A percentile compares a stretch with the other conserved stretches of the same genome.
Evolutionary conservation across 2,888 invertebrate species (phyloP).

Genomic region (Argyresthia albistria): DNA sequence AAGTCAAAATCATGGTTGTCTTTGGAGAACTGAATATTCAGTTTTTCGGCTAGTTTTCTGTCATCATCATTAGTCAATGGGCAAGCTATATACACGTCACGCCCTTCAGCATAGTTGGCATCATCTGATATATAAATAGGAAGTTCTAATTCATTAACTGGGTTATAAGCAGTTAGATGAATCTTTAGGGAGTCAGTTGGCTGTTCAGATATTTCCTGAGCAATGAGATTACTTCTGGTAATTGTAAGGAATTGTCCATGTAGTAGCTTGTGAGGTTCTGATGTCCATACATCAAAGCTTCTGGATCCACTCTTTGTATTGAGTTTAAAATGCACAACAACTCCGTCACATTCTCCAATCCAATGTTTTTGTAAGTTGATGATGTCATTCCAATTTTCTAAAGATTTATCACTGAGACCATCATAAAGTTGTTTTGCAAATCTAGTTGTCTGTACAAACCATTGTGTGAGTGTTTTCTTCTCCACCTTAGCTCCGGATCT

Average conservation of each 20-base stretch:
- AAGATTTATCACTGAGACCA: slow-evolving; percentile 77
- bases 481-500: slow-evolving; percentile 96
- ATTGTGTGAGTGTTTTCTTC: slow-evolving; percentile 89
- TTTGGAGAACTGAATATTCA: slow-evolving; percentile 51
- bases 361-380: slow-evolving; percentile 89
- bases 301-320: slow-evolving; percentile 27
- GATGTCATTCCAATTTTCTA: slow-evolving; percentile 89
- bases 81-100: slow-evolving; percentile 81
- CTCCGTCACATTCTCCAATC: slow-evolving; percentile 91
- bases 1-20: slow-evolving; percentile 31
- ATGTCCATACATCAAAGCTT: slow-evolving; percentile 79
- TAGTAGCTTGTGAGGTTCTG: slow-evolving; percentile 79
- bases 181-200: slow-evolving; percentile 17
- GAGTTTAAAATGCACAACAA: slow-evolving; percentile 77
- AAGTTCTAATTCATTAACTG: slow-evolving; percentile 75
- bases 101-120: slow-evolving; percentile 74
- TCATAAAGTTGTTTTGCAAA: slow-evolving; percentile 82
- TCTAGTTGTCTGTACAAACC: slow-evolving; percentile 94
- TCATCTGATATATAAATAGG: slow-evolving; percentile 78
- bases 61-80: slow-evolving; percentile 75
- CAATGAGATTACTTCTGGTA: slow-evolving; percentile 31
- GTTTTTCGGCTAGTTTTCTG: slow-evolving; percentile 67
- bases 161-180: slow-evolving; percentile 75
- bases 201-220: slow-evolving; percentile 28
- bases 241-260: slow-evolving; percentile 81